Percentiles rank a stretch among this genome's conserved stretches.
Conservation (phyloP, 2,888 invertebrate genomes). For the Aporophyla lueneburgensis region DNA sequence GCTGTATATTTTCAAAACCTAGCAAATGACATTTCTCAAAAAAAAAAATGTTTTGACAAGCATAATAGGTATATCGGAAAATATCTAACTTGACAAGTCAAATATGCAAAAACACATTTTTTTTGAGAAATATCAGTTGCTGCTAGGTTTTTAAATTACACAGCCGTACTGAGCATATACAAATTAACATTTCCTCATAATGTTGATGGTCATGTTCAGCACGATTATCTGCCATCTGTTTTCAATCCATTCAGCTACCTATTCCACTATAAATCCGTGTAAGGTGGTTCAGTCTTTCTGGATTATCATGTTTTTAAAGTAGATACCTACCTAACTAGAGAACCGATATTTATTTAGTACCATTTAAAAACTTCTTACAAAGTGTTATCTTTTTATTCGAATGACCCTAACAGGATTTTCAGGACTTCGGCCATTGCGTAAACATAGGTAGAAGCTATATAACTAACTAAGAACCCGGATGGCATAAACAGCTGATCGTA, state of each 20-base stretch:
- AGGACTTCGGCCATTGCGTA: not conserved
- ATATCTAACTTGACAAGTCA: too few relatives aligned
- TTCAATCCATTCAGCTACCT: not conserved
- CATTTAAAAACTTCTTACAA: not conserved
- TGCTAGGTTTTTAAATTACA: too few relatives aligned
- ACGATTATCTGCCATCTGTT: conserved; percentile 30
- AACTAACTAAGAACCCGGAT: not conserved
- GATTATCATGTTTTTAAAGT: not conserved
- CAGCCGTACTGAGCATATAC: not conserved
- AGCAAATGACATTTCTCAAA: too few relatives aligned
- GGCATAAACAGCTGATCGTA: conserved; percentile 23
- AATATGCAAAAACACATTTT: too few relatives aligned
- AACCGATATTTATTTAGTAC: not conserved
- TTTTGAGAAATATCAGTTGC: too few relatives aligned
- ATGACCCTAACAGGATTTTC: conserved; percentile 1
- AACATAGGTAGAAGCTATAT: not conserved
- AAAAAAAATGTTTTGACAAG: too few relatives aligned
- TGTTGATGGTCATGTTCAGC: not conserved
- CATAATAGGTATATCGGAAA: too few relatives aligned
- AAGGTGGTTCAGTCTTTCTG: conserved; percentile 1
- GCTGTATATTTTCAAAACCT: too few relatives aligned
- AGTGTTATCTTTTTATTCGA: not conserved
- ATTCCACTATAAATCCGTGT: conserved; percentile 1
- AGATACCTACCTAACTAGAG: not conserved
- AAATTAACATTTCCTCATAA: not conserved